phyloP scores from a whole-genome alignment of 2,888 invertebrate species.

The Drosophila borborema region DNA sequence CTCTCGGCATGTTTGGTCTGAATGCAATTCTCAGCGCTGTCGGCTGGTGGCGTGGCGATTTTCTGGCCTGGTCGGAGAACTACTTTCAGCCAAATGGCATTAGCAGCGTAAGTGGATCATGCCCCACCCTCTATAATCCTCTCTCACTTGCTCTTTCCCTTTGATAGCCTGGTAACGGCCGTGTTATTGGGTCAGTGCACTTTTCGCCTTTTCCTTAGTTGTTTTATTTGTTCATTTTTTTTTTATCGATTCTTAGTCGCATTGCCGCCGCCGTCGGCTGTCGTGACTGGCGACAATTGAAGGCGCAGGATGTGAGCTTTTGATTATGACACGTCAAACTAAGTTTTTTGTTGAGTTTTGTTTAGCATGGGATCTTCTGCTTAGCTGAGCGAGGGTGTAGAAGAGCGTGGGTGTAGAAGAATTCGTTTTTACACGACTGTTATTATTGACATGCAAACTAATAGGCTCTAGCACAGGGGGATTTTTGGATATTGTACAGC shows the following conservation, averaged over 20 bases:
- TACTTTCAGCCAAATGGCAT: constrained; percentile 84
- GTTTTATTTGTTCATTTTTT: constrained; percentile 1
- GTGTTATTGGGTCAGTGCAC: constrained; percentile 77
- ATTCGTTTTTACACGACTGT: neutral
- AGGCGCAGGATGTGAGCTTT: constrained; percentile 73
- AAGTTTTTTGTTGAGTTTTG: constrained; percentile 15
- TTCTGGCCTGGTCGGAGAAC: constrained; percentile 82
- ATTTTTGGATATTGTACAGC: neutral
- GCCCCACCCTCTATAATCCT: neutral
- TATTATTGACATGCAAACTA: neutral
- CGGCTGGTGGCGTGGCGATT: constrained; percentile 83
- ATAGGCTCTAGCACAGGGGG: neutral
- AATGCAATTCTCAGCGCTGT: constrained; percentile 83
- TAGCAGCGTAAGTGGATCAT: constrained; percentile 80
- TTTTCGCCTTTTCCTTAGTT: constrained; percentile 36
- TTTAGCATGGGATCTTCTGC: constrained; percentile 24
- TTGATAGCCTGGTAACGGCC: constrained; percentile 32
- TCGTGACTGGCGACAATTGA: constrained; percentile 72
- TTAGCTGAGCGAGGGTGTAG: neutral
- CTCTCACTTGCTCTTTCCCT: neutral
- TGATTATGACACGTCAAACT: constrained; percentile 73
- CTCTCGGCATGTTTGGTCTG: constrained; percentile 83
- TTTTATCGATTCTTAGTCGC: constrained; percentile 66
- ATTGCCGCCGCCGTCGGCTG: constrained; percentile 24
- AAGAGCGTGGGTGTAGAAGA: neutral